Base-by-base conservation (phyloP, 2,888 invertebrate genomes). In the Sericinus montela region DNA sequence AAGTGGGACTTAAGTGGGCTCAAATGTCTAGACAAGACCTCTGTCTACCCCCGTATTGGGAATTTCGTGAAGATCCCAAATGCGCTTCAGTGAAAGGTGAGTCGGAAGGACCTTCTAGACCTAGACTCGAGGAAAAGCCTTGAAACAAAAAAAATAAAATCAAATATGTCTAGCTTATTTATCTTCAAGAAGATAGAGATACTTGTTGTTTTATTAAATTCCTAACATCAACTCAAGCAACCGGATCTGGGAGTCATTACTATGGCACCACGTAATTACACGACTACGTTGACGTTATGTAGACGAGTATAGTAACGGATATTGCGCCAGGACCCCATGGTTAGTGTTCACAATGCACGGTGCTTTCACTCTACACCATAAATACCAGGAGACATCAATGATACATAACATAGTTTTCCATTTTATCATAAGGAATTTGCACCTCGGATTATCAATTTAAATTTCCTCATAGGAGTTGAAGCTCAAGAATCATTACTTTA, bases 301-400 rank as follows among this genome's bases (percentile, higher is more conserved):
- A 13, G 14, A 29, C 51, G 55, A 53, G 59, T 61, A 65, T 57
- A 56, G 69, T 75, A 63, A 66, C 74, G 77, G 75, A 80, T 74
- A 69, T 82, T 76, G 75, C 75, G 63, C 66, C 67, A 71, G 52
- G 61, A 60, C 55, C 59, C 66, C 64, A 69, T 73, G 60, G 66
- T 69, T 67, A 65, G 62, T 62, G 58, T 65, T 58, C 63, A 65
- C 61, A 52, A 63, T 59, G 53, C 55, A 52, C 45, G 36, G 50
- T 56, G 51, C 67, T 67, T 67, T 67, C 67, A 65, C 67, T 60
- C 52, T 50, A 51, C 45, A 51, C 62, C 58, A 59, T 63, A 57
- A 60, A 55, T 36, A 57, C 5, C 34, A 25, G 23, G 16, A 44
- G 14, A 34, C 13, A 43, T 38, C 38, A 28, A 28, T 40, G 34